These are phyloP conservation scores for Zaprionus kolodkinae DNA, from an alignment of 1,140 invertebrate species.

Conservation along the genomic window DNA sequence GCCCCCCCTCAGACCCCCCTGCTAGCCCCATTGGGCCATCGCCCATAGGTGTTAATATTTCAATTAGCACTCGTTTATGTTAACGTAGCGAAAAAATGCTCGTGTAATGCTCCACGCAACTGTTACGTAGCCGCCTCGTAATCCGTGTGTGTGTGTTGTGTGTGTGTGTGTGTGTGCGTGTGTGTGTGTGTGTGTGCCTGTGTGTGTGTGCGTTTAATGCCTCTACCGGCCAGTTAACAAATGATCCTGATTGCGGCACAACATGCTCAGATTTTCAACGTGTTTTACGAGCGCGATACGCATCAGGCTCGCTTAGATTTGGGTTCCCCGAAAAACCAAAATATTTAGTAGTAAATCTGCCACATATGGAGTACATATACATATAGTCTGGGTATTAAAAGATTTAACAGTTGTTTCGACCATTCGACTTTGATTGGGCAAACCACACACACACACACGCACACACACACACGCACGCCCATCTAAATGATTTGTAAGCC, in stretches of 20 bases:
- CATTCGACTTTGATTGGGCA: not conserved
- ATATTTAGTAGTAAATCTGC: not conserved
- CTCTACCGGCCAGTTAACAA: constrained; percentile 46
- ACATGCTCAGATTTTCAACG: constrained; percentile 24
- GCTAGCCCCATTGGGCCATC: constrained; percentile 4
- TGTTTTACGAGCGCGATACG: constrained; percentile 16
- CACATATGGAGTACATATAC: not conserved
- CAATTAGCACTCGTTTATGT: constrained; percentile 76
- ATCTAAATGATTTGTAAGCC: not conserved
- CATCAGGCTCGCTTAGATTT: not conserved
- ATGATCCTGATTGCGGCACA: constrained; percentile 41
- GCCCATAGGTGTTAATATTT: constrained; percentile 75
- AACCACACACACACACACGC: not conserved
- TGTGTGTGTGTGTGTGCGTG: constrained; percentile 7
- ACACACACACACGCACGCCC: too few relatives aligned
- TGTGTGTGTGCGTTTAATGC: constrained; percentile 23
- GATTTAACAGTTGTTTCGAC: not conserved
- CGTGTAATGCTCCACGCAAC: constrained; percentile 69
- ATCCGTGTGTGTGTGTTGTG: constrained; percentile 20
- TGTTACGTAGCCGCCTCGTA: constrained; percentile 56
- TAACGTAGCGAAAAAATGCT: constrained; percentile 58
- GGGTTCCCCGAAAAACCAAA: too few relatives aligned
- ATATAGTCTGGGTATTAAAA: not conserved
- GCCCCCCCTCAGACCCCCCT: not conserved
- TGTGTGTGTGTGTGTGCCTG: not conserved